Evolutionary conservation across 2,113 vertebrate species (phyloP), one percentile per base, ranked within the genome.

Genomic region (Morphnarchus princeps): DNA sequence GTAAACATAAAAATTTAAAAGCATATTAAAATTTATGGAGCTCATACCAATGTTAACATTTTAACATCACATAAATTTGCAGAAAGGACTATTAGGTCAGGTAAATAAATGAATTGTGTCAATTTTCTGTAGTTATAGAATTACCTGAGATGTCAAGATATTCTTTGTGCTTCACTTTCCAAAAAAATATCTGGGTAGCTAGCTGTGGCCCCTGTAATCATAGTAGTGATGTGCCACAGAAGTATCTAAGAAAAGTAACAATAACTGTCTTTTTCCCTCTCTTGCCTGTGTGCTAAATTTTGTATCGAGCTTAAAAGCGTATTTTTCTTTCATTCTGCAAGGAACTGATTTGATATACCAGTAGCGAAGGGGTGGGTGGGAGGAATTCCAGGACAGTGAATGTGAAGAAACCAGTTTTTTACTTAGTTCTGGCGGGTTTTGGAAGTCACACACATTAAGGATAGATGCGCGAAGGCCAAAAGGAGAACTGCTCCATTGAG

Each of bases 1-100:
- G 22, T 70, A 88, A 93, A 90, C 15, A 74, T n/a, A 62, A 76
- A 82, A 59, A 71, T 69, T 32, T 32, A 80, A n/a, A 87, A 72
- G 21, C 10, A 22, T 49, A 55, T 59, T 71, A 73, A 92, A 90
- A 72, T 79, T 13, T 72, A 5, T 50, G 38, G 29, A 88, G 61
- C 21, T 90, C 26, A 28, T 45, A 40, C 16, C 55, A 79, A 92
- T 11, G 12, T 73, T 90, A 92, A 9, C 12, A 92, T 82, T 59
- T 73, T 73, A 84, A 49, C 32, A 43, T 34, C 20, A 42, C 6
- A 38, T 11, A 36, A 55, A 84, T 36, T 69, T 85, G 69, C 49
- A 54, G 54, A 76, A 91, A 92, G 31, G 8, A 40, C 17, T 29
- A 70, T 25, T 6, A n/a, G 16, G 8, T 34, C 49, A 65, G 38